Evolutionary conservation across 2,797 vertebrate genomes (phyloP), one percentile per base, ranked within the genome.

Genomic region (Syncerus caffer): DNA sequence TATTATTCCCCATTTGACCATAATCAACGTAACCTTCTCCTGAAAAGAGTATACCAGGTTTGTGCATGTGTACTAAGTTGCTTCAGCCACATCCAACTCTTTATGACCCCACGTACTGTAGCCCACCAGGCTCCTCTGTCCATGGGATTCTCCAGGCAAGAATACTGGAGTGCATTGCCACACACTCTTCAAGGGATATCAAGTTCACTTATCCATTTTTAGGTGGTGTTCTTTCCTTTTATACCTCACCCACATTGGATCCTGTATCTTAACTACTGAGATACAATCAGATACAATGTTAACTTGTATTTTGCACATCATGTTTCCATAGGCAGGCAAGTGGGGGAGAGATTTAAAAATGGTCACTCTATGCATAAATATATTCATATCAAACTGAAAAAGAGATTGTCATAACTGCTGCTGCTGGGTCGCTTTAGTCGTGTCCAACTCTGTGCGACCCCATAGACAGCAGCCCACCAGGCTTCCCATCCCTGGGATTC

Each of bases 11-110:
- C 27, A 78, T 78, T 47, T 4, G 1, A 78, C 25, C 1, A 47
- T 31, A 78, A 47, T 4, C 76, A 78, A 10, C 2, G 0, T 78
- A 78, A 47, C 15, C 45, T 27, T 78, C 15, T 78, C 45, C 45
- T 17, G 27, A 10, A 29, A 29, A 47, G 15, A 31, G 27, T 29
- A 47, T 17, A 78, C 27, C 15, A 53, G 16, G 19, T 51, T 34
- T 7, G n/a, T 67, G 4, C 31, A 19, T 34, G 62, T 0, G 0
- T 34, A 31, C 29, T 62, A 34, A 34, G n/a, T 34, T 67, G 1
- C 1, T 19, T 67, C 64, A 34, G 7, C 8, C 64, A 67, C 4
- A 19, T 34, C 8, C 0, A 2, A 67, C 16, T 67, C 16, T 67
- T 67, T 6, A 2, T 19, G 64, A 67, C 16, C 64, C 16, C 34